phyloP scores from a whole-genome alignment of 2,113 vertebrate genomes.

The Hydrolagus affinis region DNA sequence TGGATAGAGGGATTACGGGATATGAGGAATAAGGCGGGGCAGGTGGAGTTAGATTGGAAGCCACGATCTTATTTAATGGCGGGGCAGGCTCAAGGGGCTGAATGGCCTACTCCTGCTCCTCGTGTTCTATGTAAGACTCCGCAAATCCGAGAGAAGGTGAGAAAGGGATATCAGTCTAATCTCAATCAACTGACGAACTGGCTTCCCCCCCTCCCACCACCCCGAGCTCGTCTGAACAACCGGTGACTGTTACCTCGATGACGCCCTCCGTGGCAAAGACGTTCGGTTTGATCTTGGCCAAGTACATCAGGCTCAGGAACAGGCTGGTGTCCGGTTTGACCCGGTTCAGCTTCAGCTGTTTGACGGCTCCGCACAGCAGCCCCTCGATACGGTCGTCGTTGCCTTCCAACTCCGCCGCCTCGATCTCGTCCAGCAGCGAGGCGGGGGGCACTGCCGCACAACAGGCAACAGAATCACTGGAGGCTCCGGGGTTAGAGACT shows the following conservation, averaged over 20 bases:
- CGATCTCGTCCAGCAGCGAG: constrained; percentile 81
- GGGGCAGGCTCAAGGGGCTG: too few relatives aligned
- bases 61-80: too few relatives aligned
- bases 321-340: constrained; percentile 85
- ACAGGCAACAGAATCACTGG: neutral
- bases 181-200: neutral
- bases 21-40: too few relatives aligned
- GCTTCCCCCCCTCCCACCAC: neutral
- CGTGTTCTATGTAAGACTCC: too few relatives aligned
- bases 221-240: neutral
- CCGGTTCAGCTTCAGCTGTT: constrained; percentile 85
- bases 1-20: too few relatives aligned
- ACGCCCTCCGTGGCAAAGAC: constrained; percentile 94
- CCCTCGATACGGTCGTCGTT: constrained; percentile 90
- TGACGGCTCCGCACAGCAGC: constrained; percentile 82
- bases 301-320: constrained; percentile 91
- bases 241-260: constrained; percentile 69
- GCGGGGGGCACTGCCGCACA: constrained; percentile 67
- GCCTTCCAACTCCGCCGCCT: constrained; percentile 82
- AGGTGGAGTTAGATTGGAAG: too few relatives aligned
- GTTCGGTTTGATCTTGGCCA: constrained; percentile 98
- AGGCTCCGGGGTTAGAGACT: too few relatives aligned
- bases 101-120: too few relatives aligned
- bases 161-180: neutral
- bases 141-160: neutral